A percentile compares a stretch with the other conserved stretches of the same genome.
Evolutionary conservation across 2,888 invertebrate genomes (phyloP).

Genomic region (Hemaris fuciformis): DNA sequence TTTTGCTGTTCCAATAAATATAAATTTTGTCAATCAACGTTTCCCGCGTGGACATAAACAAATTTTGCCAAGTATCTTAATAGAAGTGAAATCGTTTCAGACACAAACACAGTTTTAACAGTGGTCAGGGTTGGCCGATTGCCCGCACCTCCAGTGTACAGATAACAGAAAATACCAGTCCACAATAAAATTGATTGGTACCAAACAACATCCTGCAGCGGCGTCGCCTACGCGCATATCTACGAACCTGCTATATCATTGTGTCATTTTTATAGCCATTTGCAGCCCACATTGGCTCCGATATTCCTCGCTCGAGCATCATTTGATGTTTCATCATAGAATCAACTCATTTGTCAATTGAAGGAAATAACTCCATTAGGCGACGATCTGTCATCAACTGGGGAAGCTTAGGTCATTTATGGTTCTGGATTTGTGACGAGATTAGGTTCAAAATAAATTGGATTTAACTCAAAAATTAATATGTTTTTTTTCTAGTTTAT

Average conservation of each 20-base stretch:
- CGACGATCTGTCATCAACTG: too few species aligned
- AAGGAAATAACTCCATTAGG: too few species aligned
- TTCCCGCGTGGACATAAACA: too few species aligned
- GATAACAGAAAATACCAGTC: slow-evolving; percentile 59
- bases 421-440: background rate
- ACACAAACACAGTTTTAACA: too few species aligned
- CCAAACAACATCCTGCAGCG: slow-evolving; percentile 60
- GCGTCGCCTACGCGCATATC: slow-evolving; percentile 42
- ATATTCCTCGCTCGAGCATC: background rate
- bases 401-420: too few species aligned
- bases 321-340: background rate
- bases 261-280: slow-evolving; percentile 32
- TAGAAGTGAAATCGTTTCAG: too few species aligned
- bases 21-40: too few species aligned
- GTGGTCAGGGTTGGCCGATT: background rate
- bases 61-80: too few species aligned
- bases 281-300: slow-evolving; percentile 7
- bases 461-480: background rate
- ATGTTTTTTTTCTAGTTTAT: too few species aligned
- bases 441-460: background rate
- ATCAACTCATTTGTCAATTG: background rate
- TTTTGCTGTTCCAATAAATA: too few species aligned
- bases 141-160: slow-evolving; percentile 38
- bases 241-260: slow-evolving; percentile 18
- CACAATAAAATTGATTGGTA: slow-evolving; percentile 68